These are phyloP conservation scores for Paguma larvata DNA, from an alignment of 2,797 vertebrate genomes.

Conservation along the genomic window DNA sequence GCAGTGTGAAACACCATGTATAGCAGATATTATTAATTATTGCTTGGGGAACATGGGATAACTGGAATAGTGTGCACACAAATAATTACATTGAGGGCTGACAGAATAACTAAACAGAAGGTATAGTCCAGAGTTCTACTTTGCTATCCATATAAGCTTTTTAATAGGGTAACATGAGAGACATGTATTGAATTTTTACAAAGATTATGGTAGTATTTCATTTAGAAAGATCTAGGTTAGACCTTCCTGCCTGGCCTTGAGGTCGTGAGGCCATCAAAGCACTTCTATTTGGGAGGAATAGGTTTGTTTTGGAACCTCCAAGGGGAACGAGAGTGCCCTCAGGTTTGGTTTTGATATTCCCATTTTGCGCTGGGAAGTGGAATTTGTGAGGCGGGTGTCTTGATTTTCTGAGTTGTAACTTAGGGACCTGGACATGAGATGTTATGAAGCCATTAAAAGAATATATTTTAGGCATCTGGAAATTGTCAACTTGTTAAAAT, in stretches of 20 bases:
- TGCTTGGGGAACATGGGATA: not conserved
- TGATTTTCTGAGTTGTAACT: constrained; percentile 61
- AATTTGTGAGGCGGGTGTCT: not conserved
- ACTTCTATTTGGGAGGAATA: not conserved
- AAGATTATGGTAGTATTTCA: not conserved
- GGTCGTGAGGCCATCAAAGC: not conserved
- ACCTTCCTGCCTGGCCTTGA: not conserved
- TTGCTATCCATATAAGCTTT: not conserved
- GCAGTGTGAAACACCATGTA: not conserved
- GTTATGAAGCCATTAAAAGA: constrained; percentile 10
- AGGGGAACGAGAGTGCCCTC: not conserved
- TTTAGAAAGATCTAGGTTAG: not conserved
- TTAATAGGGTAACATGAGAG: not conserved
- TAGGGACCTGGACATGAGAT: not conserved
- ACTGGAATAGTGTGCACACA: not conserved
- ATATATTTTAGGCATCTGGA: constrained; percentile 47
- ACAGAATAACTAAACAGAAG: not conserved
- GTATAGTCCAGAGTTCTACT: not conserved
- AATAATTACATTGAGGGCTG: not conserved
- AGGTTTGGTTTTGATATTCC: not conserved
- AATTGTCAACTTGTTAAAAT: constrained; percentile 56
- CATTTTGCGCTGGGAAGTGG: not conserved
- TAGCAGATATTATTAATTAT: not conserved
- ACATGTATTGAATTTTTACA: not conserved
- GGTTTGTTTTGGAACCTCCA: not conserved